These are phyloP conservation scores for Lepidocyrtoides sp. DNA, from an alignment of 2,888 invertebrate species.

Conservation along the genomic window DNA sequence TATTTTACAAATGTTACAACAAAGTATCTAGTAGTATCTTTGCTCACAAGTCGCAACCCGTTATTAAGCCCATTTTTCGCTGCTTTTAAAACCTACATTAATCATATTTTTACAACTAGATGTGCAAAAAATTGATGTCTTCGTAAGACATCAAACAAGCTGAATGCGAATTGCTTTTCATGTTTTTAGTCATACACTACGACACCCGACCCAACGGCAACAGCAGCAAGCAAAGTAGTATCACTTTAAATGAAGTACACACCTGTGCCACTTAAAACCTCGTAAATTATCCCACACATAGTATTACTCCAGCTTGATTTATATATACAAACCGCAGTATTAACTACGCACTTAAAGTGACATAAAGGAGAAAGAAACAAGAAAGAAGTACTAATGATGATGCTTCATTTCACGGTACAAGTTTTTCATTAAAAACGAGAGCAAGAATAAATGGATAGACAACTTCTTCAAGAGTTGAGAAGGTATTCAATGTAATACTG, in stretches of 20 bases:
- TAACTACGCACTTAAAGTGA: not conserved
- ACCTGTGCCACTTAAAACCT: conserved; percentile 67
- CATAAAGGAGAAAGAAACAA: conserved; percentile 30
- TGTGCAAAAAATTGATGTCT: too few species aligned
- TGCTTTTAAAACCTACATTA: too few species aligned
- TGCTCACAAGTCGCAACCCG: too few species aligned
- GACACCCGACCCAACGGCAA: not conserved
- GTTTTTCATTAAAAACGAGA: conserved; percentile 54
- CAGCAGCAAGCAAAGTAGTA: not conserved
- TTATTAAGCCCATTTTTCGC: too few species aligned
- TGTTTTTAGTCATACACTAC: not conserved
- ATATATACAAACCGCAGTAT: not conserved
- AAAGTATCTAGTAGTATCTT: too few species aligned
- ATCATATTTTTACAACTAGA: too few species aligned
- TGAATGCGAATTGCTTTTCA: not conserved
- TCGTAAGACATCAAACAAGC: not conserved
- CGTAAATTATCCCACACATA: conserved; percentile 56
- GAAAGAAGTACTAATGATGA: conserved; percentile 28
- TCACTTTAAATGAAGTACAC: conserved; percentile 23
- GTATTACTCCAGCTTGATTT: conserved; percentile 42
- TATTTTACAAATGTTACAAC: too few species aligned
- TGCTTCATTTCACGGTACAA: conserved; percentile 27
- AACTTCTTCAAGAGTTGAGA: not conserved
- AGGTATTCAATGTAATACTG: conserved; percentile 17
- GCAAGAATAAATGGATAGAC: not conserved